phyloP scores from a whole-genome alignment of 2,113 vertebrate genomes.

The Ptilonorhynchus violaceus region DNA sequence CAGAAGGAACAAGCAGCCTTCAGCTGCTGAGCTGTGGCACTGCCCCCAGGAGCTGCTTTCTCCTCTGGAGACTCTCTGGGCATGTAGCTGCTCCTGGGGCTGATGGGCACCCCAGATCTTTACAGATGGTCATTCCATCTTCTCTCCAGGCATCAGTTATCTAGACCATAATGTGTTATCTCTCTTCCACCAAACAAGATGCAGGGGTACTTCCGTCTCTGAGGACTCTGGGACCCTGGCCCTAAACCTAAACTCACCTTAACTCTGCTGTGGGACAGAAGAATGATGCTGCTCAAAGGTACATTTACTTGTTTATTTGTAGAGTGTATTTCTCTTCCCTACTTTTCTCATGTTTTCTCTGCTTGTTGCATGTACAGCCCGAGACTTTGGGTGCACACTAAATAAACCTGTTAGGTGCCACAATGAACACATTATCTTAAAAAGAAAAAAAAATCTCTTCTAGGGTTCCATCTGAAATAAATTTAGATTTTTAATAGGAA shows the following conservation, averaged over 20 bases:
- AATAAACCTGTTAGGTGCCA: background rate
- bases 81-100: fast-evolving
- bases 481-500: background rate
- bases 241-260: background rate
- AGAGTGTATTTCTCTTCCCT: background rate
- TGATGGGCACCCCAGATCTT: background rate
- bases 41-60: background rate
- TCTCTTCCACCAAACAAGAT: background rate
- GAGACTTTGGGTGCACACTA: background rate
- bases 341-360: background rate
- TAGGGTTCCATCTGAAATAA: background rate
- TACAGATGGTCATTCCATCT: background rate
- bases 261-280: background rate
- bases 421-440: background rate
- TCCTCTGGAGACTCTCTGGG: background rate
- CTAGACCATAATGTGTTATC: background rate
- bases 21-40: background rate
- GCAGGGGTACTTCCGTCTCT: background rate
- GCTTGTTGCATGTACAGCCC: background rate
- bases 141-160: background rate
- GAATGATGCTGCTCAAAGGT: background rate
- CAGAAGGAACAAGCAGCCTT: background rate
- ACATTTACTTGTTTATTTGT: background rate
- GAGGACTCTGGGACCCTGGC: background rate
- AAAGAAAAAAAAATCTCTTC: background rate